A percentile compares a stretch with the other conserved stretches of the same genome.
Conservation (phyloP, 2,888 invertebrate genomes). For the Chaetoderma sp. region DNA sequence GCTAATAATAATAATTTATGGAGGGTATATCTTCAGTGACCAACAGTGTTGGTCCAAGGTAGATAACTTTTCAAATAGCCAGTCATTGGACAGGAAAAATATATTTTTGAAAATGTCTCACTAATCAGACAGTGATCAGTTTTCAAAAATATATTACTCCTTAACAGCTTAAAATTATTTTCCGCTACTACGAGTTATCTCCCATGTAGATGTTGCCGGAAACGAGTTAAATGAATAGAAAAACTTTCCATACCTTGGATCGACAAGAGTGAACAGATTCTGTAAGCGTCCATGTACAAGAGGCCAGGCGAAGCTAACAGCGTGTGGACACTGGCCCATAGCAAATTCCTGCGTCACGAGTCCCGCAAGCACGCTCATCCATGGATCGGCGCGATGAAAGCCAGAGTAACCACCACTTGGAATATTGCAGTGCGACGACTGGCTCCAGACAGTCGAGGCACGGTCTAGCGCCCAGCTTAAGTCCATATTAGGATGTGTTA, state of each 20-base stretch:
- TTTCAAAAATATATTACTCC: no score
- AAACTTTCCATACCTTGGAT: conserved; percentile 75
- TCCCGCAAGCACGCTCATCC: conserved; percentile 81
- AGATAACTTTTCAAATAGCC: no score
- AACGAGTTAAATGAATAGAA: neutral
- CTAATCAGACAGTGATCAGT: no score
- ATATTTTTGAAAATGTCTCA: no score
- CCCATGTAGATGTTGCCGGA: no score
- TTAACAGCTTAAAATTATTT: no score
- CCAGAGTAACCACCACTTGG: conserved; percentile 34
- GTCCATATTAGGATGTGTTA: conserved; percentile 82
- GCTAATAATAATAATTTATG: no score
- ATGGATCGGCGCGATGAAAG: conserved; percentile 63
- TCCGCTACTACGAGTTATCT: no score
- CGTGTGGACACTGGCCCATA: conserved; percentile 85
- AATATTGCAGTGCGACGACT: conserved; percentile 47
- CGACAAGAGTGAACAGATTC: conserved; percentile 91
- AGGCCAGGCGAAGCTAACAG: conserved; percentile 94
- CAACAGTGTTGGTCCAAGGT: no score
- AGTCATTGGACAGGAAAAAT: no score
- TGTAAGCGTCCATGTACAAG: conserved; percentile 91
- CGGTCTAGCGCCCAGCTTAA: conserved; percentile 94
- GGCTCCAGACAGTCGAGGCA: conserved; percentile 84
- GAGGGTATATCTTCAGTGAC: no score
- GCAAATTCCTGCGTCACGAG: conserved; percentile 88